Evolutionary conservation across 2,113 vertebrate species (phyloP).

Genomic region (Chauna torquata): DNA sequence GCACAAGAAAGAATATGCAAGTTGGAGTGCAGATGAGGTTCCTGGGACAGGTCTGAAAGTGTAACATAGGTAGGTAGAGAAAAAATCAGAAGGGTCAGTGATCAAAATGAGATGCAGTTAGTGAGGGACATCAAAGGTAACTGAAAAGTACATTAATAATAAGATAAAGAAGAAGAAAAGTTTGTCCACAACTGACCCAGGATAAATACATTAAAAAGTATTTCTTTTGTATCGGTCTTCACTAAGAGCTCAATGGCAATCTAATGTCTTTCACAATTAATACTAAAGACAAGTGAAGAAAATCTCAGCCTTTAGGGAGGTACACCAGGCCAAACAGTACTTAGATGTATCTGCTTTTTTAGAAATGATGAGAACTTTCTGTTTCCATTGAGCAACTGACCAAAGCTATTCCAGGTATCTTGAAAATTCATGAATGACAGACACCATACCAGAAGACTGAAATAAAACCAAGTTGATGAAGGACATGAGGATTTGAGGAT

Average conservation of each 20-base stretch:
- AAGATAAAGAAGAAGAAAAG: neutral
- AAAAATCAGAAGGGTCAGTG: neutral
- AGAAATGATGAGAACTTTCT: neutral
- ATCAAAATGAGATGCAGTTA: neutral
- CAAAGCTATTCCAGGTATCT: neutral
- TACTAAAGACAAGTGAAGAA: neutral
- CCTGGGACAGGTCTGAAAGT: neutral
- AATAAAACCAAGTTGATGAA: neutral
- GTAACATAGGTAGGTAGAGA: fast-evolving
- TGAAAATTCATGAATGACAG: neutral
- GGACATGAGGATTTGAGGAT: neutral
- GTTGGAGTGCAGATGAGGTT: neutral
- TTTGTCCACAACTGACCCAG: neutral
- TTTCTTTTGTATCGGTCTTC: neutral
- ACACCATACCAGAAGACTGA: neutral
- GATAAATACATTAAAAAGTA: neutral
- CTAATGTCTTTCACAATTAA: neutral
- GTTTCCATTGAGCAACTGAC: neutral
- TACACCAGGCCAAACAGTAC: neutral
- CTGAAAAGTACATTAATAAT: neutral
- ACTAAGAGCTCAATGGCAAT: neutral
- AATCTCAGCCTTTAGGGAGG: neutral
- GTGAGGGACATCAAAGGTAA: neutral
- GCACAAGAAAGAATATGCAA: neutral
- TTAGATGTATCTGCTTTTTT: neutral